These are phyloP conservation scores for Philereme vetulata DNA, from an alignment of 2,888 invertebrate genomes.

Conservation along the genomic window DNA sequence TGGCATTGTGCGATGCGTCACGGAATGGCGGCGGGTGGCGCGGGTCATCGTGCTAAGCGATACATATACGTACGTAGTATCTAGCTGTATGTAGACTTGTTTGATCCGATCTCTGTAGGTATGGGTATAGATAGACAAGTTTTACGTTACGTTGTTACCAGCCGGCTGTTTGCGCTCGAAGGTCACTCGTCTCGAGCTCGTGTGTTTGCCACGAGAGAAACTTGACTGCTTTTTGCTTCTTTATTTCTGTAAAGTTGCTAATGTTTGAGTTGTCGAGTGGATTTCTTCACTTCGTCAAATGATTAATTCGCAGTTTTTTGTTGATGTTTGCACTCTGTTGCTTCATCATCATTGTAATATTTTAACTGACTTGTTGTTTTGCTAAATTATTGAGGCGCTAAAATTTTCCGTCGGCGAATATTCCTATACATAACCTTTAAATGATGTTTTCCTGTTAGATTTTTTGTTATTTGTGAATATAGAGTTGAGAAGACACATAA, in stretches of 20 bases:
- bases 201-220: slow-evolving; percentile 31
- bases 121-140: slow-evolving; percentile 54
- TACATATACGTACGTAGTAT: slow-evolving; percentile 46
- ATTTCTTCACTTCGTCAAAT: slow-evolving; percentile 24
- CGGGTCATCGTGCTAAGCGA: slow-evolving; percentile 76
- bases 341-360: slow-evolving; percentile 2
- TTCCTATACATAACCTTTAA: too few relatives aligned
- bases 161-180: slow-evolving; percentile 69
- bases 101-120: slow-evolving; percentile 60
- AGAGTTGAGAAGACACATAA: too few relatives aligned
- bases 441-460: neutral
- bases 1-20: slow-evolving; percentile 63
- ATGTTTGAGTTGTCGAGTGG: slow-evolving; percentile 31
- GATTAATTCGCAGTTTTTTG: slow-evolving; percentile 16
- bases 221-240: slow-evolving; percentile 36
- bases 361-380: slow-evolving; percentile 16
- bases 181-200: slow-evolving; percentile 63
- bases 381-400: neutral
- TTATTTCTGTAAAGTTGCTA: slow-evolving; percentile 35
- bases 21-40: slow-evolving; percentile 60
- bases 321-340: slow-evolving; percentile 6
- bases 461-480: neutral
- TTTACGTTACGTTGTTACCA: slow-evolving; percentile 73
- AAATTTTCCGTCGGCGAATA: slow-evolving; percentile 3
- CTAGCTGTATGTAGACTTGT: slow-evolving; percentile 54